Percentiles rank a stretch among this genome's conserved stretches.
phyloP scores from a whole-genome alignment of 2,888 invertebrate species.

The Pardosa pseudoannulata region DNA sequence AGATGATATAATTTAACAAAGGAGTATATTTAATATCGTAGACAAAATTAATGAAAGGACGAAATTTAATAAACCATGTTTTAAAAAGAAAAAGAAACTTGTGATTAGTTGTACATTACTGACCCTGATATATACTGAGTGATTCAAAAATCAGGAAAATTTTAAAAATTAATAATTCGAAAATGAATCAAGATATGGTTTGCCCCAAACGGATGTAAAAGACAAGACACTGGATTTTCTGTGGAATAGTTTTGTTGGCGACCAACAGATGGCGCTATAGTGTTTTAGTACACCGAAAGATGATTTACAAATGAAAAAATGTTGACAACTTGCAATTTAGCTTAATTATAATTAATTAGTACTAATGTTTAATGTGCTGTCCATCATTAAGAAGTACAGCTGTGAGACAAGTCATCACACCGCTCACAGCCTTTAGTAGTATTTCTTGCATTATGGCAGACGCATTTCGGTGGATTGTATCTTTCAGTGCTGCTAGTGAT shows the following conservation, averaged over 20 bases:
- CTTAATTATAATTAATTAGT: neutral
- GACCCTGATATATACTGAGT: neutral
- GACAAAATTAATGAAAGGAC: too few species aligned
- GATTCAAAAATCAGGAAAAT: neutral
- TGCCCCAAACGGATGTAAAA: constrained; percentile 10
- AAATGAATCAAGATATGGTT: constrained; percentile 13
- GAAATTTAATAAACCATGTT: too few species aligned
- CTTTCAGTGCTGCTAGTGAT: constrained; percentile 20
- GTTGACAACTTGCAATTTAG: neutral
- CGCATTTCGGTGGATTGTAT: constrained; percentile 10
- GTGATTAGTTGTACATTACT: too few species aligned
- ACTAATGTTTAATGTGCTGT: constrained; percentile 13
- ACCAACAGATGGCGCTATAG: neutral
- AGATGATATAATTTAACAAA: too few species aligned
- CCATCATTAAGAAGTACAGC: constrained; percentile 22
- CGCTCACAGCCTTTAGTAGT: neutral
- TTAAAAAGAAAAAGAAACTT: too few species aligned
- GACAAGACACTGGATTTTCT: neutral
- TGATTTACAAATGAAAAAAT: neutral
- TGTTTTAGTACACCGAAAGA: constrained; percentile 12
- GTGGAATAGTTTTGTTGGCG: neutral
- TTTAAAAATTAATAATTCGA: neutral
- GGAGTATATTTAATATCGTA: too few species aligned
- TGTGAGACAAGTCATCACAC: constrained; percentile 13
- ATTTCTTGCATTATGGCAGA: constrained; percentile 12